Evolutionary conservation across 2,888 invertebrate species (phyloP), one percentile per base, ranked within the genome.

Genomic region (Nymphalis urticae): DNA sequence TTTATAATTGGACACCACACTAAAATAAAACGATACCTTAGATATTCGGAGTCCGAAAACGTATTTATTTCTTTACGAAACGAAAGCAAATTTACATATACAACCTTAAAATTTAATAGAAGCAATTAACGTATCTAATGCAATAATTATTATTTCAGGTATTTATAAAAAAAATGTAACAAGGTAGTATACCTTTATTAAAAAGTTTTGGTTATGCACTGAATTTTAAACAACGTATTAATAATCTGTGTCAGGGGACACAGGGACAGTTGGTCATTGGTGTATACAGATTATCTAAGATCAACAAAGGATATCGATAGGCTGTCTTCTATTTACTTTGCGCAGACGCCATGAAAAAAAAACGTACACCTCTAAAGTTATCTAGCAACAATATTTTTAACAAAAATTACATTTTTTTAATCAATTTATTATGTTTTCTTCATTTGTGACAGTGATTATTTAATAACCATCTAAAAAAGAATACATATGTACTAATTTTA

Each of bases 221-320:
- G 8, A 56, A 6, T 32, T 56, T 32, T 56, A 56, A 56, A 56
- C 58, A 16, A 48, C 0, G 16, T 56, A 56, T 48, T 48, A 24
- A 62, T 48, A 17, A 70, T 64, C 47, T 68, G 60, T 71, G 71
- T 70, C 71, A 71, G 36, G 65, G 70, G 36, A 59, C 66, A 62
- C 70, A 27, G 65, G 70, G 47, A 59, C 66, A 62, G 54, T 50
- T 62, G 56, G 65, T 64, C 42, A 42, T 13, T 42, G 42, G 61
- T 62, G 60, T 64, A 62, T 47, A 51, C 54, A 51, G 48, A 50
- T 72, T 68, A 75, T 75, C 75, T 73, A 21, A 70, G 70, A 73
- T 70, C 72, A 75, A 75, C 72, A 75, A 68, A 59, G 59, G 70
- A 68, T 72, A 73, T 73, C 68, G 73, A 75, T 72, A 73, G 72